phyloP scores from a whole-genome alignment of 2,888 invertebrate species.

The Drosophila melanosoma region DNA sequence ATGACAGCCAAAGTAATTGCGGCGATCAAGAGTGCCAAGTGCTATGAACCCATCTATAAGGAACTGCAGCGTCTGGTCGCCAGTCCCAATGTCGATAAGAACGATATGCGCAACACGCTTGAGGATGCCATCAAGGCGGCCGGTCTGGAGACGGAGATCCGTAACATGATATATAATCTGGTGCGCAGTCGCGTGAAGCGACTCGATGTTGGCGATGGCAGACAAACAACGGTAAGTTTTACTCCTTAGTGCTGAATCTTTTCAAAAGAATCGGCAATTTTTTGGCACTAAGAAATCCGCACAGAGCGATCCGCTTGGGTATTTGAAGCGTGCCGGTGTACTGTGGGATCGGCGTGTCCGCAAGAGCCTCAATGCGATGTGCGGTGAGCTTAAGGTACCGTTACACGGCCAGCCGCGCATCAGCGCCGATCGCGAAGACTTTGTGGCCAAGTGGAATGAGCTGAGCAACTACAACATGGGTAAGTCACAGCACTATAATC shows the following conservation, averaged over 20 bases:
- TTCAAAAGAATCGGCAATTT: neutral
- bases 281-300: constrained; percentile 50
- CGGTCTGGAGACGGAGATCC: constrained; percentile 92
- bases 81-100: constrained; percentile 90
- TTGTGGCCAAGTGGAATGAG: constrained; percentile 95
- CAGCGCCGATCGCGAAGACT: constrained; percentile 92
- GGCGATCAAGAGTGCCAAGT: constrained; percentile 90
- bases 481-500: constrained; percentile 79
- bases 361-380: constrained; percentile 98
- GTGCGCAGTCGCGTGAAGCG: constrained; percentile 86
- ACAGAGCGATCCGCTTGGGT: constrained; percentile 89
- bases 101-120: constrained; percentile 91
- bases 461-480: constrained; percentile 95
- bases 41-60: constrained; percentile 91
- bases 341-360: constrained; percentile 98
- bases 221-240: constrained; percentile 46
- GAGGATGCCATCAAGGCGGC: constrained; percentile 91
- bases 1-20: constrained; percentile 92
- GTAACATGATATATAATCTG: constrained; percentile 94
- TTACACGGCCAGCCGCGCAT: constrained; percentile 90
- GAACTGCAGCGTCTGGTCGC: constrained; percentile 92
- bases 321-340: constrained; percentile 93
- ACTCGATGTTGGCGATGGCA: constrained; percentile 37
- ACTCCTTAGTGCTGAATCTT: no score
- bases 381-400: constrained; percentile 94